phyloP scores from a whole-genome alignment of 1,140 invertebrate species.

The Lethrus apterus region DNA sequence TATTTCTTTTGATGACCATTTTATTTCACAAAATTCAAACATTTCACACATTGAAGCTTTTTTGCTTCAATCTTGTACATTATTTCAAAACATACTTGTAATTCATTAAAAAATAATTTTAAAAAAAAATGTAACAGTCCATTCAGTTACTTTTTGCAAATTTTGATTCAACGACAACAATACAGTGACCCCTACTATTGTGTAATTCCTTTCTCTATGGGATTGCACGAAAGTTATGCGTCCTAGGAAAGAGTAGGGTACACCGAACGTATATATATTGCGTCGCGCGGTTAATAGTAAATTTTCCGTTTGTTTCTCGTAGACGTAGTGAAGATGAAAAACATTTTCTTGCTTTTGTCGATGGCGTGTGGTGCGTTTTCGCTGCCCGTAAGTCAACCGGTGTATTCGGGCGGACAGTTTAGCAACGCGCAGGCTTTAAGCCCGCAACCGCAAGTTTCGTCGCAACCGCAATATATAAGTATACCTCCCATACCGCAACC shows the following conservation, averaged over 20 bases:
- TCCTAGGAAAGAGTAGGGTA: not conserved
- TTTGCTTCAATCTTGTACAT: too few relatives aligned
- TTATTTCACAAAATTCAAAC: too few relatives aligned
- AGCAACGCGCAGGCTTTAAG: constrained; percentile 2
- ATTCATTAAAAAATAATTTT: too few relatives aligned
- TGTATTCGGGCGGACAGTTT: constrained; percentile 4
- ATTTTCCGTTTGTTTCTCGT: constrained; percentile 1
- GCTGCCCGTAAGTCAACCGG: not conserved
- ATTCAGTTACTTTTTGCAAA: too few relatives aligned
- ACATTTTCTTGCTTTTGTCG: constrained; percentile 4
- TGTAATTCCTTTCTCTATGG: constrained; percentile 12
- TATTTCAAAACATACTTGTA: too few relatives aligned
- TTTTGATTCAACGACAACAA: too few relatives aligned
- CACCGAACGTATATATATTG: constrained; percentile 9
- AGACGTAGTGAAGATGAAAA: constrained; percentile 4
- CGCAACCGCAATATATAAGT: constrained; percentile 7
- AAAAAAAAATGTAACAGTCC: too few relatives aligned
- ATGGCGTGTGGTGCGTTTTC: not conserved
- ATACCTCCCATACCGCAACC: not conserved
- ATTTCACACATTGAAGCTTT: too few relatives aligned
- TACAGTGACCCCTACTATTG: constrained; percentile 9
- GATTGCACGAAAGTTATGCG: constrained; percentile 4
- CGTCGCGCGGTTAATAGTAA: constrained; percentile 5
- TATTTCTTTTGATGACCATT: too few relatives aligned
- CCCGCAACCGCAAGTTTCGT: constrained; percentile 1